These are phyloP conservation scores for Cerceris rybyensis DNA, from an alignment of 2,888 invertebrate genomes.

Conservation along the genomic window DNA sequence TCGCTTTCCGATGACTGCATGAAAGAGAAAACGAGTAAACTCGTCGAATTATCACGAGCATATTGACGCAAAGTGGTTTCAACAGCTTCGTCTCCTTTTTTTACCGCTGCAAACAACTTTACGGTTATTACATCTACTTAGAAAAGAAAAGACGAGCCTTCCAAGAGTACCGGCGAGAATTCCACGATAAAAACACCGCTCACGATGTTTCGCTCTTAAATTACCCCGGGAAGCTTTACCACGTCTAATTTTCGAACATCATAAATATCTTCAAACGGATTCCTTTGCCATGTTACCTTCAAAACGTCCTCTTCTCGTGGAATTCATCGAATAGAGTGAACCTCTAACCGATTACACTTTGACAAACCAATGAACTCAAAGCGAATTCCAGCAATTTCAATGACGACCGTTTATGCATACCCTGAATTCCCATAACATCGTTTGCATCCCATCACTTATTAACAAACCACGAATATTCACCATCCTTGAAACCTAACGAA, in stretches of 20 bases:
- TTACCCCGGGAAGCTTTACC: constrained; percentile 50
- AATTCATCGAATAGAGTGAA: not conserved
- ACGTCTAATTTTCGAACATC: constrained; percentile 48
- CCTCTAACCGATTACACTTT: too few relatives aligned
- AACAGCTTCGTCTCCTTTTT: constrained; percentile 12
- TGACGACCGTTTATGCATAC: constrained; percentile 16
- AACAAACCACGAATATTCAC: constrained; percentile 36
- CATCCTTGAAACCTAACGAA: constrained; percentile 33
- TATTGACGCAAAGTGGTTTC: not conserved
- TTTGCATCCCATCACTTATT: constrained; percentile 44
- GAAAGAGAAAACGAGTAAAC: not conserved
- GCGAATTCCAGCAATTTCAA: not conserved
- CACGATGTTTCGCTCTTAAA: constrained; percentile 33
- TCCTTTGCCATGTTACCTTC: too few relatives aligned
- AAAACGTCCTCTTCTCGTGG: not conserved
- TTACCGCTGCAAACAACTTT: constrained; percentile 62
- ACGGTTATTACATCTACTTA: constrained; percentile 60
- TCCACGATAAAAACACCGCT: constrained; percentile 49
- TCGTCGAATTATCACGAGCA: constrained; percentile 1
- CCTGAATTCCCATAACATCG: constrained; percentile 14
- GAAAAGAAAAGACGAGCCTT: constrained; percentile 15
- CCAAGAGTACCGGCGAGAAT: constrained; percentile 37
- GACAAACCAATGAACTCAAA: not conserved
- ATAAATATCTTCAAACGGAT: constrained; percentile 44
- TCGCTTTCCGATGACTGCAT: too few relatives aligned